Base-by-base conservation (phyloP, 2,888 invertebrate species). In the Euphydryas editha region DNA sequence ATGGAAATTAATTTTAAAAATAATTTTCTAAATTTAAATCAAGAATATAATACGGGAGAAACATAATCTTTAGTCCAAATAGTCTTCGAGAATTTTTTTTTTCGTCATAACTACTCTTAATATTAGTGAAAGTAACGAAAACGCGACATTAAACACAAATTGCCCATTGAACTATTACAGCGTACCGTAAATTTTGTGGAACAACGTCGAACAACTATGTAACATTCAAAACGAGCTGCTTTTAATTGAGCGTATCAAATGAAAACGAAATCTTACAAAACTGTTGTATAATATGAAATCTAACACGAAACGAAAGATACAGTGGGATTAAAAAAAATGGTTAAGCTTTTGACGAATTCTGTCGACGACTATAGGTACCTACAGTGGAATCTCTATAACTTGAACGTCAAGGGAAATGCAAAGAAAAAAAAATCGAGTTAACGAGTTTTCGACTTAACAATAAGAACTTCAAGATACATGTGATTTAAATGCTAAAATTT, bases 141-240 rank as follows among this genome's bases (percentile, higher is more conserved):
- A 64, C 57, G 65, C 65, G 62, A 56, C 65, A 70, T 66, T 37
- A 65, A 49, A 65, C 56, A 63, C 62, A 62, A 65, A 65, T 68
- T 62, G 65, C 54, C 47, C 57, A 58, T 47, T 37, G 75, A 77
- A 78, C 74, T 73, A 76, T 78, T 77, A 77, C 78, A 77, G 78
- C 77, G 78, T 76, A 81, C 75, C 77, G 80, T 81, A 79, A 81
- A 51, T 65, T 65, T 72, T 62, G 54, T 63, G 54, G 66, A 71
- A 67, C 67, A 67, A 56, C 47, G 47, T n/a, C n/a, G n/a, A n/a
- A n/a, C n/a, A n/a, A n/a, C 47, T 51, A 58, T 30, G 30, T 69
- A 66, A 63, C 63, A 59, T 62, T 63, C 57, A 61, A 60, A 63
- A 61, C 51, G 44, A 56, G 54, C 51, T 47, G 51, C 17, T 65